phyloP scores from a whole-genome alignment of 2,888 invertebrate species.

The Pharmacophagus antenor region DNA sequence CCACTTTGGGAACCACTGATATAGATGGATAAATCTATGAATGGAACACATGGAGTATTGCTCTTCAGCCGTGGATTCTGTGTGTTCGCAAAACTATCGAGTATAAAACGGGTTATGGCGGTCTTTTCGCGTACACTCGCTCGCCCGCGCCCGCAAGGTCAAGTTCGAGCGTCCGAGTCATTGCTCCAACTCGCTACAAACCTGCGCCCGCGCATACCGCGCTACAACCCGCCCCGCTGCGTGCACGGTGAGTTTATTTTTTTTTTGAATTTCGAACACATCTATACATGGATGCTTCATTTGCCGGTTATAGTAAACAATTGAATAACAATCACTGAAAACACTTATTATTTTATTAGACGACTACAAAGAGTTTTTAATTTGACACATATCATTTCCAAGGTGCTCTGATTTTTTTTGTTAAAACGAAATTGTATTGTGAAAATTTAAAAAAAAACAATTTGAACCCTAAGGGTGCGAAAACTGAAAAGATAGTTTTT shows the following conservation, averaged over 20 bases:
- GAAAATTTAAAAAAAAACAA: too few species aligned
- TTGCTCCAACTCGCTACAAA: slow-evolving; percentile 57
- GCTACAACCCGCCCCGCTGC: slow-evolving; percentile 2
- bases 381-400: too few species aligned
- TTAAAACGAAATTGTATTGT: too few species aligned
- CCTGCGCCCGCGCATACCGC: slow-evolving; percentile 17
- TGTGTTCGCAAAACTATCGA: slow-evolving; percentile 48
- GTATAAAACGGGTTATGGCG: slow-evolving; percentile 74
- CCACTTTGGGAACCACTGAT: too few species aligned
- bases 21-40: neutral
- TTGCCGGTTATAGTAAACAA: neutral
- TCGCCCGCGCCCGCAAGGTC: slow-evolving; percentile 70
- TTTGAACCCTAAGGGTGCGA: too few species aligned
- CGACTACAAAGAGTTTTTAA: too few species aligned
- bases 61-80: slow-evolving; percentile 34
- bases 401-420: too few species aligned
- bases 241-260: slow-evolving; percentile 22
- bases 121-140: slow-evolving; percentile 74
- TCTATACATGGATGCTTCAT: neutral
- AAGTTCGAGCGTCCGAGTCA: slow-evolving; percentile 74
- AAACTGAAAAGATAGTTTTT: too few species aligned
- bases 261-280: neutral
- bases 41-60: slow-evolving; percentile 4
- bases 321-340: neutral
- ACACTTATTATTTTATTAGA: too few species aligned